A percentile compares a stretch with the other conserved stretches of the same genome.
Conservation (phyloP, 2,888 invertebrate species). For the Lithophane semibrunnea region DNA sequence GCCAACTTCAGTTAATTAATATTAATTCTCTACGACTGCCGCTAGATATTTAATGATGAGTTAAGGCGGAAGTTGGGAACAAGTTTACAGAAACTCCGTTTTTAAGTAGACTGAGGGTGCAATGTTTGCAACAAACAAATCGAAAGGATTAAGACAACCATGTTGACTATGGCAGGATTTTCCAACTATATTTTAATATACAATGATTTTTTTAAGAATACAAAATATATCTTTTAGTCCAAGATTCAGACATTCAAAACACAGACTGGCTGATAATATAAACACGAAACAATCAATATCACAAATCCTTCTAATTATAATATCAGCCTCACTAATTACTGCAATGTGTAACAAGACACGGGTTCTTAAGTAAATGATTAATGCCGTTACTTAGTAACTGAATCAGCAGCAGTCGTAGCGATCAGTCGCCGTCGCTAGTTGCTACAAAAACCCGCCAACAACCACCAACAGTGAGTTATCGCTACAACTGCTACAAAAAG, state of each 20-base stretch:
- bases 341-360: constrained; percentile 17
- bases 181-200: neutral
- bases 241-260: neutral
- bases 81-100: neutral
- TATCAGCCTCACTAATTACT: constrained; percentile 13
- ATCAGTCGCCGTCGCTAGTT: constrained; percentile 21
- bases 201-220: neutral
- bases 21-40: constrained; percentile 54
- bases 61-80: constrained; percentile 10
- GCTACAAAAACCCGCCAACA: constrained; percentile 33
- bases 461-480: constrained; percentile 50
- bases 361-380: constrained; percentile 38
- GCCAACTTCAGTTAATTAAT: constrained; percentile 59
- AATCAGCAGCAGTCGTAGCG: constrained; percentile 20
- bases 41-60: constrained; percentile 54
- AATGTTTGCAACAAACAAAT: neutral
- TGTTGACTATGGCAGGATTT: neutral
- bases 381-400: constrained; percentile 24
- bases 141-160: neutral
- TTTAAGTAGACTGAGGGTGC: constrained; percentile 24
- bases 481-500: constrained; percentile 33
- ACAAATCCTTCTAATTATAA: constrained; percentile 14
- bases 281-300: neutral
- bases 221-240: neutral
- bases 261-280: neutral